Percentiles rank a stretch among this genome's conserved stretches.
Conservation (phyloP, 2,797 vertebrate genomes). For the Halcyon smyrnensis region DNA sequence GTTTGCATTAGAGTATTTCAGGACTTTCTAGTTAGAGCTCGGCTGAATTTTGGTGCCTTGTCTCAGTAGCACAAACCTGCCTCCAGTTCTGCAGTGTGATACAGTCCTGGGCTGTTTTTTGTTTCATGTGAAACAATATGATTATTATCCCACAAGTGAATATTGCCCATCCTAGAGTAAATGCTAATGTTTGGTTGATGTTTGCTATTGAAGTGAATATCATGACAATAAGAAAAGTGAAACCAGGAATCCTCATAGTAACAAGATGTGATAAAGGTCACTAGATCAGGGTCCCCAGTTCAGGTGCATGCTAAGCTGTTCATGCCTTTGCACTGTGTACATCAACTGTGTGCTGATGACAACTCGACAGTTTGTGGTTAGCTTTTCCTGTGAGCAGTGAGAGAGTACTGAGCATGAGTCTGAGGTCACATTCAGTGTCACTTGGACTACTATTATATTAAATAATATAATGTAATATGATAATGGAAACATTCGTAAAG, state of each 20-base stretch:
- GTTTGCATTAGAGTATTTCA: not conserved
- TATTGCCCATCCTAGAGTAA: not conserved
- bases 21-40: not conserved
- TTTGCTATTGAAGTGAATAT: not conserved
- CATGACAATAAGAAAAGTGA: not conserved
- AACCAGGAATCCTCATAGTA: not conserved
- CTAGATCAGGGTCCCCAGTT: not conserved
- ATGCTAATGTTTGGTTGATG: not conserved
- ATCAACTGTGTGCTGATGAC: not conserved
- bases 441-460: not conserved
- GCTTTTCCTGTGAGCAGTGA: constrained; percentile 48
- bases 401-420: not conserved
- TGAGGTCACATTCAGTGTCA: not conserved
- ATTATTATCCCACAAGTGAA: not conserved
- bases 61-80: not conserved
- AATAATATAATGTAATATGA: constrained; percentile 15
- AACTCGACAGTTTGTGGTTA: constrained; percentile 36
- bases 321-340: not conserved
- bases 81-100: not conserved
- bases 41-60: not conserved
- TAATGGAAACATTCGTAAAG: constrained; percentile 49
- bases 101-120: not conserved
- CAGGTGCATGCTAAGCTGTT: not conserved
- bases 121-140: not conserved
- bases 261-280: accelerated